Percentiles rank a stretch among this genome's conserved stretches.
phyloP scores from a whole-genome alignment of 2,797 vertebrate genomes.

The Uromys caudimaculatus region DNA sequence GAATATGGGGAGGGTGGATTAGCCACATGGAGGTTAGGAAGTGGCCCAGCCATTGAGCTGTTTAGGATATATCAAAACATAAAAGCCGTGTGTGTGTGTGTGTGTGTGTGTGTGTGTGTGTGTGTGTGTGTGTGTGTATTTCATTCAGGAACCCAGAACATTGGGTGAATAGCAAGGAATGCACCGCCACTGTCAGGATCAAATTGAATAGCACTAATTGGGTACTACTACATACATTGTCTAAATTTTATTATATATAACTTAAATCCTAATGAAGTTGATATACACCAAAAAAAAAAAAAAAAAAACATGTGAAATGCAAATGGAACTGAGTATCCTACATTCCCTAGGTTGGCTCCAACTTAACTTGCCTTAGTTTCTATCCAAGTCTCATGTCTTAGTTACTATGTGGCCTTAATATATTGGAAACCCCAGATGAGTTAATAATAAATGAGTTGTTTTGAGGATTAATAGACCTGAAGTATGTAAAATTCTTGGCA shows the following conservation, averaged over 20 bases:
- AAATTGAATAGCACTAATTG: not conserved
- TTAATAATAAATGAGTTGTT: slow-evolving; percentile 18
- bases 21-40: not conserved
- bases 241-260: not conserved
- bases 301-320: slow-evolving; percentile 28
- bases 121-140: not conserved
- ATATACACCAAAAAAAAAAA: not conserved
- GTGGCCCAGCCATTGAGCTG: not conserved
- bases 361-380: slow-evolving; percentile 44
- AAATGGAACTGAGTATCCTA: slow-evolving; percentile 8
- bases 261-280: not conserved
- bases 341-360: not conserved
- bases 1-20: not conserved
- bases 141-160: not conserved
- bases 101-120: not conserved
- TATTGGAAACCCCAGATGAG: not conserved
- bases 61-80: not conserved
- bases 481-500: not conserved
- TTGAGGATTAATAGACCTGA: not conserved
- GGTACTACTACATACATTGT: not conserved
- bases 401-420: not conserved
- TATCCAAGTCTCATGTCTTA: not conserved
- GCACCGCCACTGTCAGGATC: not conserved
- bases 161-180: not conserved
- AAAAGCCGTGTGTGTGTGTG: not conserved